Percentiles rank a stretch among this genome's conserved stretches.
These are phyloP conservation scores for Lepus townsendii DNA, from an alignment of 2,797 vertebrate species.

Conservation along the genomic window DNA sequence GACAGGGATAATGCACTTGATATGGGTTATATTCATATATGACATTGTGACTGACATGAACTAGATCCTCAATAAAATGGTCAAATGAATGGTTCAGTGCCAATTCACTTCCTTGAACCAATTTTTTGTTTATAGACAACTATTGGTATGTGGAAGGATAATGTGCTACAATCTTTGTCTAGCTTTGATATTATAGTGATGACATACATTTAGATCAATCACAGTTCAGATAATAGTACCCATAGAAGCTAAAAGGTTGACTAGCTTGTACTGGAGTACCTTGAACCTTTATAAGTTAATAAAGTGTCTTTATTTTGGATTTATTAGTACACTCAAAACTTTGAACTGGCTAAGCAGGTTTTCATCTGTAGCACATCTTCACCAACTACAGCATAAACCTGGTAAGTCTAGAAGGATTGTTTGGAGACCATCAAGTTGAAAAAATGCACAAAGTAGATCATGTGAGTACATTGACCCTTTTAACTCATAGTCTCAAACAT, in stretches of 20 bases:
- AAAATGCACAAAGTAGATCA: background rate
- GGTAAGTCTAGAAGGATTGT: background rate
- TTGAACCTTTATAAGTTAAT: background rate
- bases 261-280: background rate
- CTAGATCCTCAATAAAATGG: background rate
- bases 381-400: background rate
- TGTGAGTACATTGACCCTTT: background rate
- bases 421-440: background rate
- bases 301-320: slow-evolving; percentile 45
- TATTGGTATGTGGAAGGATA: background rate
- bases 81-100: background rate
- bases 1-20: background rate
- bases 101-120: background rate
- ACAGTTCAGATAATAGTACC: background rate
- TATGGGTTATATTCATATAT: background rate
- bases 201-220: background rate
- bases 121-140: slow-evolving; percentile 15
- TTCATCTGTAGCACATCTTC: background rate
- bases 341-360: background rate
- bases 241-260: background rate
- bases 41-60: background rate
- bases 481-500: background rate
- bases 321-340: background rate
- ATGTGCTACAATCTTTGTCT: background rate
- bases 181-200: slow-evolving; percentile 39